Conservation (phyloP, 2,113 vertebrate genomes). For the Phyllostomus discolor region DNA sequence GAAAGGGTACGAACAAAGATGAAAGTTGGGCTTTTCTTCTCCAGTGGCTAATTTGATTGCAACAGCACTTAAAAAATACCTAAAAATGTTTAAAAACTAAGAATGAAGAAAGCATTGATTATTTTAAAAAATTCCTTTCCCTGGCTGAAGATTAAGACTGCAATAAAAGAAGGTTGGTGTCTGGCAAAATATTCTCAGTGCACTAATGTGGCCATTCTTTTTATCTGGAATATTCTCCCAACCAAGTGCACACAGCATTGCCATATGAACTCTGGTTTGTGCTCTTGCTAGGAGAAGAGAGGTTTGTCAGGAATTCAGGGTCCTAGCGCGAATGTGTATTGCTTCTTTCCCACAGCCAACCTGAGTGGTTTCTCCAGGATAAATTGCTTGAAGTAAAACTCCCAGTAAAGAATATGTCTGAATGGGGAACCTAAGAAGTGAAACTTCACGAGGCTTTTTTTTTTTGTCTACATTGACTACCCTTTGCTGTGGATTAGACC, state of each 20-base stretch:
- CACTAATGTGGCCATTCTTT: background rate
- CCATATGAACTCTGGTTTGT: background rate
- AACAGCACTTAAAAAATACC: background rate
- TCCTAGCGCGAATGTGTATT: background rate
- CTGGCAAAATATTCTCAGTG: background rate
- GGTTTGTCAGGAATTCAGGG: background rate
- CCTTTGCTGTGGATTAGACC: constrained; percentile 71
- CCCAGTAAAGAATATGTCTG: background rate
- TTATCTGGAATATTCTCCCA: constrained; percentile 9
- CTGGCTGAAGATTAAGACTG: background rate
- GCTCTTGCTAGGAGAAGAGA: background rate
- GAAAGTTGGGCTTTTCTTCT: constrained; percentile 13
- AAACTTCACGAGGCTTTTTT: background rate
- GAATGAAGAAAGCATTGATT: background rate
- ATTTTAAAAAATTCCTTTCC: background rate
- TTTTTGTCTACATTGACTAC: constrained; percentile 37
- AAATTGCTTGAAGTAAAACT: constrained; percentile 35
- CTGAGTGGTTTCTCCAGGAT: constrained; percentile 10
- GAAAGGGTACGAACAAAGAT: constrained; percentile 16
- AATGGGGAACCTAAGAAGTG: background rate
- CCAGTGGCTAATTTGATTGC: constrained; percentile 14
- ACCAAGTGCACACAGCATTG: background rate
- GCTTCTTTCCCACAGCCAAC: background rate
- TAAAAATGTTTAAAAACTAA: background rate
- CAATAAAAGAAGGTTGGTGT: background rate